These are phyloP conservation scores for Formicarius rufipectus DNA, from an alignment of 2,113 vertebrate genomes.

Conservation along the genomic window DNA sequence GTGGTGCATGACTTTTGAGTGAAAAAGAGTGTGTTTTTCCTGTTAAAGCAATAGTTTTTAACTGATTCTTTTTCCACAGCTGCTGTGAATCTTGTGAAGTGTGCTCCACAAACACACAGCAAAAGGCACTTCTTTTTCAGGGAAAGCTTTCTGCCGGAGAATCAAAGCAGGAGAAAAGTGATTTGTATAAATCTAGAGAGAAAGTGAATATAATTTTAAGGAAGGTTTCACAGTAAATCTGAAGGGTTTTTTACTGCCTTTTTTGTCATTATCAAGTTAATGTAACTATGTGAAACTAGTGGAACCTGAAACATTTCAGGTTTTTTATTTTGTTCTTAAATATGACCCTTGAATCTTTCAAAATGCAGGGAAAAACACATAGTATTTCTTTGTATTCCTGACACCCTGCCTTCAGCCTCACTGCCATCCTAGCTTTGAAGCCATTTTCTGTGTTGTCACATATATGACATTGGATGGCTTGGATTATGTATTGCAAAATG, in stretches of 20 bases:
- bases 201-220: not conserved
- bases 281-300: not conserved
- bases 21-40: not conserved
- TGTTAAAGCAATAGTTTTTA: not conserved
- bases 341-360: not conserved
- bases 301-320: not conserved
- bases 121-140: not conserved
- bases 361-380: not conserved
- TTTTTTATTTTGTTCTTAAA: not conserved
- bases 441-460: constrained; percentile 5
- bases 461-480: not conserved
- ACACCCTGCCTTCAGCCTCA: not conserved
- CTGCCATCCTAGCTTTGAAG: not conserved
- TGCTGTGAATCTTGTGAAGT: not conserved
- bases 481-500: constrained; percentile 29
- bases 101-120: not conserved
- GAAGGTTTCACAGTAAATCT: not conserved
- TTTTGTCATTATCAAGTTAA: not conserved
- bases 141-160: not conserved
- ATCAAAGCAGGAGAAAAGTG: not conserved
- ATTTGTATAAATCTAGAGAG: not conserved
- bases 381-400: not conserved
- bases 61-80: not conserved
- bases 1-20: not conserved
- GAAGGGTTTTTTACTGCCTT: not conserved